Conservation (phyloP, 2,797 vertebrate genomes). For the Hozukius guyotensis region DNA sequence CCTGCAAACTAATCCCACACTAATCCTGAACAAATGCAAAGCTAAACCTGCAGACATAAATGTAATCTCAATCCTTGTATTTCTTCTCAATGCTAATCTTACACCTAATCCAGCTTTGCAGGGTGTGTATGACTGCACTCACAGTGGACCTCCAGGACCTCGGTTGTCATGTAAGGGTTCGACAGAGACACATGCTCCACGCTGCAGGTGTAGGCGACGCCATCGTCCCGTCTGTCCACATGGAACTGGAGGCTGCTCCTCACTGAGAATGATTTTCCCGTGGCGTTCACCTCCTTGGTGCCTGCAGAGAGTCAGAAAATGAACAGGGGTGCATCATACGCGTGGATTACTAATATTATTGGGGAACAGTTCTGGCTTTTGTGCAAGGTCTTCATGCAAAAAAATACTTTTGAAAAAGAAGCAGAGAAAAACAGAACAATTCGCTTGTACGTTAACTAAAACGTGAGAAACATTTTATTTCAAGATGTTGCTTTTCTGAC, state of each 20-base stretch:
- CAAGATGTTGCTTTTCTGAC: conserved; percentile 44
- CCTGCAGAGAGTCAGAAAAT: conserved; percentile 77
- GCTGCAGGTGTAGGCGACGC: conserved; percentile 93
- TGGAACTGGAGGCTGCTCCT: conserved; percentile 91
- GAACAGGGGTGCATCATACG: neutral
- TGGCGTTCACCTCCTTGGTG: conserved; percentile 89
- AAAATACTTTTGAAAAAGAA: conserved; percentile 1
- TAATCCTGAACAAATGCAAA: conserved; percentile 77
- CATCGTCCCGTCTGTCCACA: conserved; percentile 92
- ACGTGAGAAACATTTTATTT: conserved; percentile 39
- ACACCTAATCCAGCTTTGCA: conserved; percentile 53
- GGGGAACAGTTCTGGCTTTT: neutral
- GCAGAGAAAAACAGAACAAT: conserved; percentile 18
- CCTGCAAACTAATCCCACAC: conserved; percentile 76
- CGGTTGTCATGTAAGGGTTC: conserved; percentile 93
- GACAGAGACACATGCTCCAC: conserved; percentile 95
- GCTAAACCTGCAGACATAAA: conserved; percentile 66
- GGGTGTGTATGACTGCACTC: conserved; percentile 78
- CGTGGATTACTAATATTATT: conserved; percentile 1
- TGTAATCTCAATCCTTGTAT: conserved; percentile 69
- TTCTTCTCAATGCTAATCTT: conserved; percentile 63
- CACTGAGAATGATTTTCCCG: conserved; percentile 94
- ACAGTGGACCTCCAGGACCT: conserved; percentile 99
- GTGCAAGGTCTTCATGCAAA: neutral
- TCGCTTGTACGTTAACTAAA: conserved; percentile 8